Evolutionary conservation across 2,888 invertebrate species (phyloP), one percentile per base, ranked within the genome.

Genomic region (Drosophila formosana): DNA sequence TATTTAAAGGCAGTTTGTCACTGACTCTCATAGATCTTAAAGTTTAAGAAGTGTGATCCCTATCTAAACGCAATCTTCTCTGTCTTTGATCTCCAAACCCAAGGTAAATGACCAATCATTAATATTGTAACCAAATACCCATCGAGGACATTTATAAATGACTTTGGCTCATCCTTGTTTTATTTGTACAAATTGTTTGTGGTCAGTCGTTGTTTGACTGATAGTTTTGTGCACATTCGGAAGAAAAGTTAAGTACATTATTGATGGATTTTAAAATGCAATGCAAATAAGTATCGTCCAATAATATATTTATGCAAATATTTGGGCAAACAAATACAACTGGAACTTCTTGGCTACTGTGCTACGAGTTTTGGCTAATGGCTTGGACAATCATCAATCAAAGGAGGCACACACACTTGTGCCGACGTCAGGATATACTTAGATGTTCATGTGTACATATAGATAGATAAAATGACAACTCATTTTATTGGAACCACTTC

Each of bases 31-130:
- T 11, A 37, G 30, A 45, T 28, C 47, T 7, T 18, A 25, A 37
- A 23, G 41, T 43, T 45, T 9, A 41, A 39, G 18, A 51, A 64
- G 39, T 57, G 64, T 56, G 68, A 79, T 70, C 56, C 65, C 69
- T 47, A 69, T 74, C 65, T 53, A 55, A 52, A 63, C 39, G 51
- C 18, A 66, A 75, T 74, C 56, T 53, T 37, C 28, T 13, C 23
- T 13, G 43, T 43, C 18, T 45, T 3, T 45, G 68, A 76, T 76
- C 66, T 11, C 11, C n/a, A 18, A 45, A 43, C 53, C 51, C 43
- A 23, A 51, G 70, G 67, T 53, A 81, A 86, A 83, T 83, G 83
- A 86, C 84, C 83, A 51, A 86, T 83, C 87, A 83, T 83, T 83
- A 79, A 86, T 82, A 68, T 69, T 58, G 41, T 63, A 61, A 9